Conservation (phyloP, 2,113 vertebrate species). For the Gallinago undulata region DNA sequence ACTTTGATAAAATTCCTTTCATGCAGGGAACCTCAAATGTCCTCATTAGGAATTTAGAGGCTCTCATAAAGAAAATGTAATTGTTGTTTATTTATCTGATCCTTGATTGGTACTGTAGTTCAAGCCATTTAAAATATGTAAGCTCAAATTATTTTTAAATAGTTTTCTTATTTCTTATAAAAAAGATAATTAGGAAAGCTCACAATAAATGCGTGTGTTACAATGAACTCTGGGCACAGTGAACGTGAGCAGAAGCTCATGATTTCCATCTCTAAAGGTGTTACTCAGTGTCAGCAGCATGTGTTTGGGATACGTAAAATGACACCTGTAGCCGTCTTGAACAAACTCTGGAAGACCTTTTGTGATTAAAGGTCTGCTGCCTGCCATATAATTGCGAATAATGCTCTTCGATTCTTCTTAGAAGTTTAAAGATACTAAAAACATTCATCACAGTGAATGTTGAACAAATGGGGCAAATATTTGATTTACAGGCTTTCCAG, state of each 20-base stretch:
- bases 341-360: not conserved
- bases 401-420: not conserved
- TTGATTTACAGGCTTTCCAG: not conserved
- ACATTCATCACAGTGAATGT: not conserved
- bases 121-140: not conserved
- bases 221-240: not conserved
- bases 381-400: not conserved
- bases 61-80: not conserved
- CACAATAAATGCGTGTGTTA: not conserved
- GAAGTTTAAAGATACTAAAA: not conserved
- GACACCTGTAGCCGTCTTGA: not conserved
- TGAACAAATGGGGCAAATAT: not conserved
- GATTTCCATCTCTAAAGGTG: not conserved
- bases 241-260: fast-evolving
- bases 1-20: not conserved
- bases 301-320: not conserved
- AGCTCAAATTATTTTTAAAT: not conserved
- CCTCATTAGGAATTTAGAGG: not conserved
- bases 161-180: not conserved
- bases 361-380: not conserved
- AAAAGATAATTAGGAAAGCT: not conserved
- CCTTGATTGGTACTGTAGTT: not conserved
- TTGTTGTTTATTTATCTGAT: not conserved
- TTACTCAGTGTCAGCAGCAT: not conserved
- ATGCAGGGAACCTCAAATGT: not conserved